Percentiles rank a stretch among this genome's conserved stretches.
phyloP scores from a whole-genome alignment of 1,140 invertebrate species.

The Hestina assimilis region DNA sequence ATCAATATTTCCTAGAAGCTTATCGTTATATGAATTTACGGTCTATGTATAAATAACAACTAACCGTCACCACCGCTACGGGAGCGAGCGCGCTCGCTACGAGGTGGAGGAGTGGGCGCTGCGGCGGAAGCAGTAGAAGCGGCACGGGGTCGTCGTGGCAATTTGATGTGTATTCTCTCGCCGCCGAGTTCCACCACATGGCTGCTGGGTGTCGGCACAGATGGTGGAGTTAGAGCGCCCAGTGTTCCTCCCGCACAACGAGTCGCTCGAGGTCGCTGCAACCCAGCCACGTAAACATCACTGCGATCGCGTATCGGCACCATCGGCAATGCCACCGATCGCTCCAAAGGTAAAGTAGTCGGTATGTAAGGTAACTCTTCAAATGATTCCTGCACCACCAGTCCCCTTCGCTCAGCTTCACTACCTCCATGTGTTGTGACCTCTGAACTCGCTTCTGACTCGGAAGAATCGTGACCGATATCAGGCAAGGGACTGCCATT shows the following conservation, averaged over 20 bases:
- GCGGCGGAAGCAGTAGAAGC: constrained; percentile 27
- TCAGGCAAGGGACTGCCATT: constrained; percentile 65
- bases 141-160: constrained; percentile 41
- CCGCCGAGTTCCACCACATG: constrained; percentile 76
- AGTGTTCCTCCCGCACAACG: constrained; percentile 86
- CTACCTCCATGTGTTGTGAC: constrained; percentile 65
- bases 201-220: constrained; percentile 83
- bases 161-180: constrained; percentile 34
- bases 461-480: constrained; percentile 82
- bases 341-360: constrained; percentile 90
- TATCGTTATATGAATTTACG: too few relatives aligned
- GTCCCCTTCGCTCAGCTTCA: constrained; percentile 83
- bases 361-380: constrained; percentile 93
- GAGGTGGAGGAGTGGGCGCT: constrained; percentile 21
- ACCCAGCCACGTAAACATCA: constrained; percentile 88
- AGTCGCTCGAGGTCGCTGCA: constrained; percentile 91
- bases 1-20: too few relatives aligned
- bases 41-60: background rate
- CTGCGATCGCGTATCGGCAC: constrained; percentile 85
- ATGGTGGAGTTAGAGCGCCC: constrained; percentile 56
- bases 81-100: constrained; percentile 36
- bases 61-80: constrained; percentile 52
- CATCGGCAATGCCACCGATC: constrained; percentile 88
- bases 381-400: constrained; percentile 90
- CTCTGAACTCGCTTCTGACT: constrained; percentile 87